Percentiles rank a stretch among this genome's conserved stretches.
Evolutionary conservation across 1,140 invertebrate genomes (phyloP).

Genomic region (Linepithema humile): DNA sequence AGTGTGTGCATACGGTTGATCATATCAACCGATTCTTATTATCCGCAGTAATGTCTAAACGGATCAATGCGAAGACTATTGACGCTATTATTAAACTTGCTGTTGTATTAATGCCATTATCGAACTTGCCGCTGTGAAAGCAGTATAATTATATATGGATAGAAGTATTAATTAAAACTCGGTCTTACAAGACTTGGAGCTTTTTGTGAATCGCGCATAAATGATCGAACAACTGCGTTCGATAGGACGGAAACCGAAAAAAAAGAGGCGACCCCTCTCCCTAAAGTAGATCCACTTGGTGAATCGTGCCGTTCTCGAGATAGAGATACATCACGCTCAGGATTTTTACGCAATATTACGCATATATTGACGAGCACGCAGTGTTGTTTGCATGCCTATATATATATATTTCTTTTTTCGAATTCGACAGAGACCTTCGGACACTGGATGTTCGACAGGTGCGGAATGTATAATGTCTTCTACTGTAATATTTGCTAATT

Average conservation of each 20-base stretch:
- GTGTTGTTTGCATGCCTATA: constrained; percentile 59
- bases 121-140: background rate
- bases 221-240: background rate
- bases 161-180: background rate
- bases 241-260: constrained; percentile 37
- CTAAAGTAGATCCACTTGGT: constrained; percentile 78
- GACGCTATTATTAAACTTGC: background rate
- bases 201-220: background rate
- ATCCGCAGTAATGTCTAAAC: background rate
- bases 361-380: constrained; percentile 53
- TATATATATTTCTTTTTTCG: background rate
- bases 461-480: constrained; percentile 20
- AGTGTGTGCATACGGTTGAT: background rate
- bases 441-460: constrained; percentile 56
- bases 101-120: no score
- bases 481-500: constrained; percentile 36
- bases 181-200: background rate
- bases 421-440: constrained; percentile 23
- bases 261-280: constrained; percentile 70
- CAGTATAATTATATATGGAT: background rate
- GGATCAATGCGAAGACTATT: background rate
- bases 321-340: constrained; percentile 61
- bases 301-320: constrained; percentile 64
- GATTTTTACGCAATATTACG: constrained; percentile 53
- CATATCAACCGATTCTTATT: background rate